These are phyloP conservation scores for Platysternon megacephalum DNA, from an alignment of 2,113 vertebrate species.

Conservation along the genomic window DNA sequence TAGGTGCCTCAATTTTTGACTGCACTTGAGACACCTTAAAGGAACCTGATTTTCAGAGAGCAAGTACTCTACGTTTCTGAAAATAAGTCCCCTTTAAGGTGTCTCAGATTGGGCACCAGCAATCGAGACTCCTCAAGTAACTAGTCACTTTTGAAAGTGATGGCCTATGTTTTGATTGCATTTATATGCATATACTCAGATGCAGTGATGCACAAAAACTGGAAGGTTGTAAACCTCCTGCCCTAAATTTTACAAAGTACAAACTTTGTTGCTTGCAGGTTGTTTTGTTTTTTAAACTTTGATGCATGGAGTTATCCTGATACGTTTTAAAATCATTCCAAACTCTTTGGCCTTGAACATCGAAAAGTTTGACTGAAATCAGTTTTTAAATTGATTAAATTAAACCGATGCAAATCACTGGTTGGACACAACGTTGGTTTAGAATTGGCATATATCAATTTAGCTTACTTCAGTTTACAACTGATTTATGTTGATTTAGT, in stretches of 20 bases:
- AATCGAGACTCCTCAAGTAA: background rate
- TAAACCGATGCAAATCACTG: background rate
- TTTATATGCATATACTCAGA: background rate
- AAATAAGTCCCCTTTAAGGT: background rate
- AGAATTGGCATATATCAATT: background rate
- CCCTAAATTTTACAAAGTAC: no score
- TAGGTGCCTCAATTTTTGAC: background rate
- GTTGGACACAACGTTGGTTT: background rate
- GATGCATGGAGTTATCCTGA: no score
- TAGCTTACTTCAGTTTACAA: background rate
- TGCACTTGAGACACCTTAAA: background rate
- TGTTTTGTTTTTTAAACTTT: no score
- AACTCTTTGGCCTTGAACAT: background rate
- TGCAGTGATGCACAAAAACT: background rate
- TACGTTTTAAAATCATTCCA: background rate
- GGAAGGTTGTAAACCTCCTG: background rate
- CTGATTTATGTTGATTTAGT: constrained; percentile 9
- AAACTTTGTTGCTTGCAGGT: no score
- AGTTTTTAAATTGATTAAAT: background rate
- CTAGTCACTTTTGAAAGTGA: background rate
- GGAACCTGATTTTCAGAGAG: background rate
- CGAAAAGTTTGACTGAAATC: background rate
- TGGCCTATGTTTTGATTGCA: background rate
- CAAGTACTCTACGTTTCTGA: background rate
- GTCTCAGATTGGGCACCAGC: background rate